phyloP scores from a whole-genome alignment of 2,888 invertebrate species.

The Scaptomyza cyrtandrae region DNA sequence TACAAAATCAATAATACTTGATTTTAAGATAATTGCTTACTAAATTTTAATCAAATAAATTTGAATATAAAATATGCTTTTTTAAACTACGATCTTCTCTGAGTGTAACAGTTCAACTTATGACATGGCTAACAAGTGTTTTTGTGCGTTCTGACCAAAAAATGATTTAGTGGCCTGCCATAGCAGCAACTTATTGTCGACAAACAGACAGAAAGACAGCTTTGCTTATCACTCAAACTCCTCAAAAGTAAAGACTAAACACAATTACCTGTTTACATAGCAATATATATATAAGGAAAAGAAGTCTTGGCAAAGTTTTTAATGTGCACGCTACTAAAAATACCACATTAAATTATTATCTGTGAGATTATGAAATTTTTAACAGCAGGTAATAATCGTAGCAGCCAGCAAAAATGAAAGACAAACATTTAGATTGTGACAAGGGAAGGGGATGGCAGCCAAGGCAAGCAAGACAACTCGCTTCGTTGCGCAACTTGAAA shows the following conservation, averaged over 20 bases:
- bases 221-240: constrained; percentile 53
- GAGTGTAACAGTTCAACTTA: constrained; percentile 27
- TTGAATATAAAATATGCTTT: too few species aligned
- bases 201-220: constrained; percentile 26
- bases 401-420: constrained; percentile 67
- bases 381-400: constrained; percentile 82
- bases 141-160: constrained; percentile 19
- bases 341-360: constrained; percentile 81
- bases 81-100: not conserved
- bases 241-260: constrained; percentile 21
- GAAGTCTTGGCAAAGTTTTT: constrained; percentile 73
- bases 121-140: constrained; percentile 59
- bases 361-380: constrained; percentile 75
- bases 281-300: constrained; percentile 29
- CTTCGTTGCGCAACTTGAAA: constrained; percentile 79
- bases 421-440: constrained; percentile 63
- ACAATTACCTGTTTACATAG: constrained; percentile 79
- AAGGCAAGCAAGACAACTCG: constrained; percentile 17
- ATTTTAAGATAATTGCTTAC: too few species aligned
- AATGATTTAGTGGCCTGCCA: constrained; percentile 50
- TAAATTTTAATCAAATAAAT: too few species aligned
- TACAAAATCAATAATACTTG: too few species aligned
- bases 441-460: not conserved
- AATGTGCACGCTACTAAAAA: constrained; percentile 72
- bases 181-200: constrained; percentile 37